Conservation (phyloP, 1,140 invertebrate species). For the Papilio aristodemus region DNA sequence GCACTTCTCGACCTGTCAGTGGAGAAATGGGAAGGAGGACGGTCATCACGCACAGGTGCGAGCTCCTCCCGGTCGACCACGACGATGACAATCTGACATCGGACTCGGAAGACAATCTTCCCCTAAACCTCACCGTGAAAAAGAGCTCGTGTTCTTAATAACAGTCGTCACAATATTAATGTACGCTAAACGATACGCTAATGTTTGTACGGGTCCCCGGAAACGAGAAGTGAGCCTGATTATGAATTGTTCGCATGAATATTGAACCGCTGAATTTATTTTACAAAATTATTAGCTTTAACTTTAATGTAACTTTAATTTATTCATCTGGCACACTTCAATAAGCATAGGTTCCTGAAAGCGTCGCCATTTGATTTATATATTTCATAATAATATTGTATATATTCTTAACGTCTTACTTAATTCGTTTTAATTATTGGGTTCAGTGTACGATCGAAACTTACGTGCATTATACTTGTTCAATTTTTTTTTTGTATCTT, state of each 20-base stretch:
- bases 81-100: background rate
- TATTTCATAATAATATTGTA: conserved; percentile 23
- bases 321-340: conserved; percentile 31
- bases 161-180: background rate
- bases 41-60: conserved; percentile 11
- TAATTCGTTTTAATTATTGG: conserved; percentile 16
- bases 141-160: conserved; percentile 1
- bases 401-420: conserved; percentile 1
- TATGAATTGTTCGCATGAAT: conserved; percentile 8
- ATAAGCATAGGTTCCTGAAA: conserved; percentile 7
- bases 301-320: conserved; percentile 19
- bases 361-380: conserved; percentile 7
- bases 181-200: background rate
- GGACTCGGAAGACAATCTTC: conserved; percentile 31
- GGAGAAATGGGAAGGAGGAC: background rate
- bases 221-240: background rate
- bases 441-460: conserved; percentile 10
- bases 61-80: background rate
- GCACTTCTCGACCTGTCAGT: background rate
- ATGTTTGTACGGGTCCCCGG: background rate
- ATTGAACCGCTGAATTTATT: conserved; percentile 16
- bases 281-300: conserved; percentile 31
- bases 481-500: conserved; percentile 5
- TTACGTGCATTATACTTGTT: conserved; percentile 14
- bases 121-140: conserved; percentile 23